Evolutionary conservation across 2,797 vertebrate species (phyloP), one percentile per base, ranked within the genome.

Genomic region (Paratrypauchen microcephalus): DNA sequence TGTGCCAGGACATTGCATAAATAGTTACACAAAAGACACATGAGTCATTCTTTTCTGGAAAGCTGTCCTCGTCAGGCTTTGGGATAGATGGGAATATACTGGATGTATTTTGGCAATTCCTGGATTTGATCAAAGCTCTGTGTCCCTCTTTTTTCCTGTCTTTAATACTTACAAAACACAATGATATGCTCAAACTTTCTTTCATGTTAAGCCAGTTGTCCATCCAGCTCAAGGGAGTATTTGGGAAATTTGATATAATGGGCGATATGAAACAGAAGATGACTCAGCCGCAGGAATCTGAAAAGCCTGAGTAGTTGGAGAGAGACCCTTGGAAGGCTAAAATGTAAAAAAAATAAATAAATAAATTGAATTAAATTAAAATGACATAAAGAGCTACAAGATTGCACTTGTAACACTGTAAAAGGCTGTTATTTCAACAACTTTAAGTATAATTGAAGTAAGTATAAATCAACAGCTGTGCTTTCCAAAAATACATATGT

Each of bases 201-300:
- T 92, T 91, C 78, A 89, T 88, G 77, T 71, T 66, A 66, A 75
- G 87, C 88, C 92, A 90, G 86, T 87, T 86, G 75, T 56, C 68
- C 69, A 77, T 76, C 70, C 73, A 75, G 75, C 79, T 82, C 78
- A 72, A 54, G 71, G 80, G 76, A 87, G 74, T 89, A 80, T 85
- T 92, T 92, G 77, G 80, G 87, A 84, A 88, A 88, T 87, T 87
- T 78, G 83, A 90, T 88, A 82, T 86, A 76, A 76, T 76, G 72
- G 75, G 85, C 39, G 72, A 86, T 87, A 86, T 19, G 24, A 80
- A 86, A 77, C 71, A 73, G 62, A 78, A 79, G 72, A 86, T 91
- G 83, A 91, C 71, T 91, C 89, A 90, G 80, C 79, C 82, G 69
- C 84, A 90, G 78, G 85, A 92, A 91, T 91, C 76, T 65, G 65